phyloP scores from a whole-genome alignment of 2,888 invertebrate species.

The Caenorhabditis macrosperma region DNA sequence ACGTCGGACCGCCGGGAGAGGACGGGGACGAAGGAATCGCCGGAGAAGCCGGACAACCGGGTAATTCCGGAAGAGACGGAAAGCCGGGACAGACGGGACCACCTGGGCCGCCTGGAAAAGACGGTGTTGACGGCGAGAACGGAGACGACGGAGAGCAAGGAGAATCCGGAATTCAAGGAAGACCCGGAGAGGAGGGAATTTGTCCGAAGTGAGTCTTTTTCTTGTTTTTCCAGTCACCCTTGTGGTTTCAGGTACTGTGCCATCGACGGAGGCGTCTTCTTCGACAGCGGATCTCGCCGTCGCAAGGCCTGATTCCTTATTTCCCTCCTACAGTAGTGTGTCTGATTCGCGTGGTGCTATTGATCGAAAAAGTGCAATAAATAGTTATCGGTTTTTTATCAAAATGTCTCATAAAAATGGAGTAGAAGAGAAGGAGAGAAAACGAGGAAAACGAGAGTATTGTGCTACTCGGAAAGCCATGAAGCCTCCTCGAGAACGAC shows the following conservation, averaged over 20 bases:
- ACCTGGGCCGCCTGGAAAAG: slow-evolving; percentile 62
- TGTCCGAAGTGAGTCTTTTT: slow-evolving; percentile 53
- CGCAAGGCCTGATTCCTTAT: slow-evolving; percentile 23
- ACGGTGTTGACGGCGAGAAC: slow-evolving; percentile 56
- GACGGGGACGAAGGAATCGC: slow-evolving; percentile 55
- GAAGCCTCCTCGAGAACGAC: slow-evolving; percentile 41
- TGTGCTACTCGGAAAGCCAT: slow-evolving; percentile 43
- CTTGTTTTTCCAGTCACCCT: background rate
- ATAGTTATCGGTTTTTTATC: slow-evolving; percentile 51
- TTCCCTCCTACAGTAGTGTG: background rate
- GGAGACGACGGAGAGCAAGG: slow-evolving; percentile 58
- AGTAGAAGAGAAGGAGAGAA: background rate
- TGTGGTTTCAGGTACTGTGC: slow-evolving; percentile 57
- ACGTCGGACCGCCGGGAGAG: slow-evolving; percentile 59
- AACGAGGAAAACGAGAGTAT: background rate
- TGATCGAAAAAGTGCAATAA: slow-evolving; percentile 45
- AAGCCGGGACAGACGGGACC: slow-evolving; percentile 61
- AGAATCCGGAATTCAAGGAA: slow-evolving; percentile 62
- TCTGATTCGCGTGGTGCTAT: slow-evolving; percentile 29
- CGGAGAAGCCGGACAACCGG: slow-evolving; percentile 65
- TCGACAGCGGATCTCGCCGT: slow-evolving; percentile 52
- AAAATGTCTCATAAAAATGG: slow-evolving; percentile 19
- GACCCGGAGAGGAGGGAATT: slow-evolving; percentile 64
- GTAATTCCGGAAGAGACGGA: slow-evolving; percentile 59
- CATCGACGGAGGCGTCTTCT: slow-evolving; percentile 63